Evolutionary conservation across 2,888 invertebrate genomes (phyloP).

Genomic region (Venustoraphidia nigricollis): DNA sequence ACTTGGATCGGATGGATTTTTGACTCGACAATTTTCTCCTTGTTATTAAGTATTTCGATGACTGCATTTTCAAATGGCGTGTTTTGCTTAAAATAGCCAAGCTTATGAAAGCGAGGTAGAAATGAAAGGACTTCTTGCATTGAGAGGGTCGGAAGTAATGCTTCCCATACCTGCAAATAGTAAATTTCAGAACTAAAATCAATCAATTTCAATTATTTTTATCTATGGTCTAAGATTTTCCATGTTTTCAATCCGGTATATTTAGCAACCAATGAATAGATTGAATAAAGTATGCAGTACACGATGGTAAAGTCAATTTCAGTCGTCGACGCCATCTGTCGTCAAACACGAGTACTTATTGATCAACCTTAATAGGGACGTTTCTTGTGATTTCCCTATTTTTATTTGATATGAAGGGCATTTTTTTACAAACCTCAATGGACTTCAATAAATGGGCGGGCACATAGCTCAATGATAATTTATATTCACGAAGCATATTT

Average conservation of each 20-base stretch:
- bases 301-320: no score
- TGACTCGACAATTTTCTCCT: constrained; percentile 26
- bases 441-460: constrained; percentile 48
- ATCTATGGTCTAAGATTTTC: no score
- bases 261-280: neutral
- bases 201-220: neutral
- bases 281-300: no score
- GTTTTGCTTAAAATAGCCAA: constrained; percentile 38
- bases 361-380: no score
- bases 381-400: no score
- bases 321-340: no score
- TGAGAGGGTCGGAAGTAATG: constrained; percentile 37
- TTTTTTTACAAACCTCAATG: constrained; percentile 29
- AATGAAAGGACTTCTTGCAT: constrained; percentile 34
- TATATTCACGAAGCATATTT: neutral
- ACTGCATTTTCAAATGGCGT: constrained; percentile 34
- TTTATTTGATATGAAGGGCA: no score
- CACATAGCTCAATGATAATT: constrained; percentile 39
- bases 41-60: constrained; percentile 33
- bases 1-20: constrained; percentile 38
- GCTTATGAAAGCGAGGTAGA: constrained; percentile 44
- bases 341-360: no score
- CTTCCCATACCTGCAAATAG: constrained; percentile 41
- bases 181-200: neutral
- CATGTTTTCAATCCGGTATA: no score